Base-by-base conservation (phyloP, 1,140 invertebrate genomes). In the Bombus picipes region DNA sequence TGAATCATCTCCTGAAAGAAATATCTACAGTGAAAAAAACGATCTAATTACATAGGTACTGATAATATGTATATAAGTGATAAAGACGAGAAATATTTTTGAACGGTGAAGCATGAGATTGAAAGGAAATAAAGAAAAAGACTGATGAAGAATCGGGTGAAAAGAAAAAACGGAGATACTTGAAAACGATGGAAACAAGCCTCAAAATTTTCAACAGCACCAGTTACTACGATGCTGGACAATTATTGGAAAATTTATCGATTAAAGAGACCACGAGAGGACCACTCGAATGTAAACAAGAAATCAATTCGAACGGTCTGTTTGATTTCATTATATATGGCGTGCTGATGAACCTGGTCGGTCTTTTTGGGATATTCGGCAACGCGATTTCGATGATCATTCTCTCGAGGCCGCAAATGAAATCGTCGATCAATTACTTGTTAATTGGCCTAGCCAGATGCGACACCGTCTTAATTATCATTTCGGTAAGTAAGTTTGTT, bases 381-480 rank as follows among this genome's bases (percentile, higher is more conserved):
- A 99, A 99, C 94, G 96, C 97, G 39, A 97, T 99, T 32, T 98
- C 98, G 1, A 98, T 99, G 95, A 97, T 98, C 37, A 98, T 99
- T 47, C 95, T 99, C 15, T 98, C 97, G 25, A 96, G 98, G 59
- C 98, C 98, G 0, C 98, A 99, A 92, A 99, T 99, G 98, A 97
- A 97, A 89, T 98, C 98, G 15, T 98, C 98, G 88, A 98, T 99
- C 89, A 99, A 99, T 95, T 98, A 98, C 92, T 96, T 99, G 83
- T 96, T 99, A 9, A 98, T 98, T 66, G 98, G 98, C 3, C 96
- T 99, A 57, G 98, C 99, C 1, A 96, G 98, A 91, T 98, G 98
- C 95, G 98, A 99, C 95, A 98, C 98, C 1, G 96, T 98, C 74
- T 96, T 99, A 78, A 98, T 99, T 73, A 96, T 98, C 73, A 97